Evolutionary conservation across 1,140 invertebrate genomes (phyloP).

Genomic region (Aphelenchoides besseyi): DNA sequence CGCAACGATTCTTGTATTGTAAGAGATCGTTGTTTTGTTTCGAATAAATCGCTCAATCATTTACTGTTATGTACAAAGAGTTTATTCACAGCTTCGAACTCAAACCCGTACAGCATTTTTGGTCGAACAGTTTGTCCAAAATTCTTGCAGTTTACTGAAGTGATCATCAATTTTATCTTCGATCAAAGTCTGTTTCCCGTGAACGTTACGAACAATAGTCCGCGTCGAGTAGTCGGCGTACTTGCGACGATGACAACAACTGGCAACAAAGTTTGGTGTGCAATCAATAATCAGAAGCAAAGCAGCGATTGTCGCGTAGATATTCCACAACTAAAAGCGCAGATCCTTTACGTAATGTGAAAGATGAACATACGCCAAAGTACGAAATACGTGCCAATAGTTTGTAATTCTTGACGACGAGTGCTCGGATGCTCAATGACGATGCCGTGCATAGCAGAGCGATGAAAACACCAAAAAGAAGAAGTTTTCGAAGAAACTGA

Average conservation of each 20-base stretch:
- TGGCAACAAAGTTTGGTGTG: neutral
- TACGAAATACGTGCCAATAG: slow-evolving; percentile 11
- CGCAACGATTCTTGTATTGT: no score
- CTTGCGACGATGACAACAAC: neutral
- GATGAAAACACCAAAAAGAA: neutral
- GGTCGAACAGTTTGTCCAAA: slow-evolving; percentile 8
- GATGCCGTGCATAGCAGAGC: slow-evolving; percentile 1
- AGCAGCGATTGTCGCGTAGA: slow-evolving; percentile 1
- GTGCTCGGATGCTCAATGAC: slow-evolving; percentile 10
- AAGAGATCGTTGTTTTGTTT: no score
- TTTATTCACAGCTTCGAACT: neutral
- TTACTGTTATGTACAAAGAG: neutral
- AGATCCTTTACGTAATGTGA: neutral
- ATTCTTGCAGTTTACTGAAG: slow-evolving; percentile 2
- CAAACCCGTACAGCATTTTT: slow-evolving; percentile 2
- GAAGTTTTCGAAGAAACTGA: neutral
- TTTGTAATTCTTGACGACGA: neutral
- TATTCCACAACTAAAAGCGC: slow-evolving; percentile 12
- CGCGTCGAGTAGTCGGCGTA: slow-evolving; percentile 2
- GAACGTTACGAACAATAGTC: slow-evolving; percentile 2
- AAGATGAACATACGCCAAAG: slow-evolving; percentile 17
- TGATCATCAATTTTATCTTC: neutral
- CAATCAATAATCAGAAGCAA: slow-evolving; percentile 9
- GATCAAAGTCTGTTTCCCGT: neutral
- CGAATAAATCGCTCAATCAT: neutral